Conservation (phyloP, 2,888 invertebrate species). For the Aphrophora alni region DNA sequence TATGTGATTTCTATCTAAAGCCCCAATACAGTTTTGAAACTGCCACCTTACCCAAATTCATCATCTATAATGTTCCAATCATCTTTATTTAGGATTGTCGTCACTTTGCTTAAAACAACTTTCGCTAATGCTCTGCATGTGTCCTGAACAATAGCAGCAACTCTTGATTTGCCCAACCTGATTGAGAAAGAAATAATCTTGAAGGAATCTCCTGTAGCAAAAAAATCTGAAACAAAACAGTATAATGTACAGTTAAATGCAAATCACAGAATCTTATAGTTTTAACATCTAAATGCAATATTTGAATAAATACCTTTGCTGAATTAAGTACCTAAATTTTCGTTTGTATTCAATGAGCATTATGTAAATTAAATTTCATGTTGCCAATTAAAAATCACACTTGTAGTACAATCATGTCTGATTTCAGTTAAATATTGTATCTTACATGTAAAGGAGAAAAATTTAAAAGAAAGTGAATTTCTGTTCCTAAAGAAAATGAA, state of each 20-base stretch:
- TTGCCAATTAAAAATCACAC: no score
- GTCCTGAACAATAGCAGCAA: conserved; percentile 45
- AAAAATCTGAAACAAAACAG: conserved; percentile 47
- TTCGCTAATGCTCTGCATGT: conserved; percentile 45
- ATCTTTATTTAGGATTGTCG: conserved; percentile 45
- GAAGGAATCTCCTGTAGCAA: conserved; percentile 49
- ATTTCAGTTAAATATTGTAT: no score
- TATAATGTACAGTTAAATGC: not conserved
- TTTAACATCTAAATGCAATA: no score
- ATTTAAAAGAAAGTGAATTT: conserved; percentile 47
- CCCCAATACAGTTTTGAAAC: conserved; percentile 37
- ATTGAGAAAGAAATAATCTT: conserved; percentile 48
- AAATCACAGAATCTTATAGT: no score
- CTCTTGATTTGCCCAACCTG: conserved; percentile 46
- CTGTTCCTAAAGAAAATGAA: conserved; percentile 44
- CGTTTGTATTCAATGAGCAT: no score
- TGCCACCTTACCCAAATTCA: conserved; percentile 45
- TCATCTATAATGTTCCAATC: conserved; percentile 46
- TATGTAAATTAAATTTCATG: no score
- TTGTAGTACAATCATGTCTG: no score
- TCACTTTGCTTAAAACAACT: conserved; percentile 47
- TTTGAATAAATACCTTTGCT: no score
- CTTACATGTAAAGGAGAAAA: conserved; percentile 37
- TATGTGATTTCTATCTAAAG: conserved; percentile 48
- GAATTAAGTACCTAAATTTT: no score